These are phyloP conservation scores for Lepisosteus osseus DNA, from an alignment of 2,113 vertebrate species.

Conservation along the genomic window DNA sequence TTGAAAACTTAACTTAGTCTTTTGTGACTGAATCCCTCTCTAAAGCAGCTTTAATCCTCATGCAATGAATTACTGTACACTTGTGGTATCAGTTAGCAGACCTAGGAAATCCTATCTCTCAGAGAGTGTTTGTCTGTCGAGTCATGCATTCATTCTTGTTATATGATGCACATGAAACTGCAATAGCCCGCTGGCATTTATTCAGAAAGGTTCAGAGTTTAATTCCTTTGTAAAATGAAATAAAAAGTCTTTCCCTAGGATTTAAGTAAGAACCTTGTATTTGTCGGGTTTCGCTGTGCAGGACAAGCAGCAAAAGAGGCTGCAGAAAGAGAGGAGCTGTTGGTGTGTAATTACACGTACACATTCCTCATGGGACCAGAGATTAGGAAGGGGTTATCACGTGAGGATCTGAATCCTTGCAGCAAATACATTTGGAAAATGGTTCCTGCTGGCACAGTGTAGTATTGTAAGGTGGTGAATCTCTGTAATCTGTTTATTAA, in stretches of 20 bases:
- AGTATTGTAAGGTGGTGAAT: not conserved
- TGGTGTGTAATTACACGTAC: too few species aligned
- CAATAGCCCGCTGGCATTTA: too few species aligned
- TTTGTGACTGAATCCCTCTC: not conserved
- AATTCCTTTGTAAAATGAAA: too few species aligned
- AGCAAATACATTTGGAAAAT: slow-evolving; percentile 4
- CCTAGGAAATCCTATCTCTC: slow-evolving; percentile 4
- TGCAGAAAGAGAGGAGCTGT: too few species aligned
- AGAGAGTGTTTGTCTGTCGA: not conserved
- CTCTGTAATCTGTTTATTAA: slow-evolving; percentile 8
- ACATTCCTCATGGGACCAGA: not conserved
- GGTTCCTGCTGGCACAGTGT: slow-evolving; percentile 9
- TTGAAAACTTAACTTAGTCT: not conserved
- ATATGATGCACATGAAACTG: too few species aligned
- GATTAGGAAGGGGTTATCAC: slow-evolving; percentile 42
- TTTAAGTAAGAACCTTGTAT: too few species aligned
- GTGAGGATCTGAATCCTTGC: slow-evolving; percentile 39
- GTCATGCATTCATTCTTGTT: not conserved
- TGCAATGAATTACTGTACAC: slow-evolving; percentile 11
- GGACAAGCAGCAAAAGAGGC: too few species aligned
- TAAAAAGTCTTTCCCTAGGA: too few species aligned
- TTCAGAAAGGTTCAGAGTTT: too few species aligned
- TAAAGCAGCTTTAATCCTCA: not conserved
- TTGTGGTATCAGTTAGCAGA: slow-evolving; percentile 4
- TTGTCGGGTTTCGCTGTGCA: too few species aligned